A percentile compares a stretch with the other conserved stretches of the same genome.
Conservation (phyloP, 2,797 vertebrate genomes). For the Acanthurus lineatus region DNA sequence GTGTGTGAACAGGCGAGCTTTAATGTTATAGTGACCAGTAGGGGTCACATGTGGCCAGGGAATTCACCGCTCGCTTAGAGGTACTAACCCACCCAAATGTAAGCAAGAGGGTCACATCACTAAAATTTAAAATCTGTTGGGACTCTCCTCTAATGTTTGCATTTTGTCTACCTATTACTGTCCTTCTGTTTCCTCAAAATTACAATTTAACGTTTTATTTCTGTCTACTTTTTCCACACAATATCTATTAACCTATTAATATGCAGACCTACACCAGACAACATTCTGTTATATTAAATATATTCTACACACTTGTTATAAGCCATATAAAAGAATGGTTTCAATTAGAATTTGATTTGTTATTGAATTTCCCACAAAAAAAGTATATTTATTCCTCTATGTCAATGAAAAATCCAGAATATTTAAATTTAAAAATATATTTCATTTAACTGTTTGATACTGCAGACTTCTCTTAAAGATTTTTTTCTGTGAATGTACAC, state of each 20-base stretch:
- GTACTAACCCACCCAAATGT: background rate
- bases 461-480: background rate
- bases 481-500: background rate
- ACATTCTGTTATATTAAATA: conserved; percentile 2
- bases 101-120: conserved; percentile 14
- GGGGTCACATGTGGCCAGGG: conserved; percentile 61
- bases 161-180: background rate
- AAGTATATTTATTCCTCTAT: background rate
- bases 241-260: background rate
- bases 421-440: background rate
- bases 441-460: background rate
- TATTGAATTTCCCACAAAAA: background rate
- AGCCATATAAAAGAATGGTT: background rate
- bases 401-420: background rate
- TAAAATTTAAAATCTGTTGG: background rate
- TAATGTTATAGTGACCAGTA: conserved; percentile 53
- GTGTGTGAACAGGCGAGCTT: conserved; percentile 14
- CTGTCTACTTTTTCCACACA: background rate
- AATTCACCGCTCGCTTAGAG: conserved; percentile 5
- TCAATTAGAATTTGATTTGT: background rate
- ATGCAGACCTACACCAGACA: background rate
- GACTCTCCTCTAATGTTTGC: background rate
- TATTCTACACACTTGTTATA: background rate
- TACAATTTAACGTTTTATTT: background rate
- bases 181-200: background rate